phyloP scores from a whole-genome alignment of 2,888 invertebrate species.

The Serrognathus titanus region DNA sequence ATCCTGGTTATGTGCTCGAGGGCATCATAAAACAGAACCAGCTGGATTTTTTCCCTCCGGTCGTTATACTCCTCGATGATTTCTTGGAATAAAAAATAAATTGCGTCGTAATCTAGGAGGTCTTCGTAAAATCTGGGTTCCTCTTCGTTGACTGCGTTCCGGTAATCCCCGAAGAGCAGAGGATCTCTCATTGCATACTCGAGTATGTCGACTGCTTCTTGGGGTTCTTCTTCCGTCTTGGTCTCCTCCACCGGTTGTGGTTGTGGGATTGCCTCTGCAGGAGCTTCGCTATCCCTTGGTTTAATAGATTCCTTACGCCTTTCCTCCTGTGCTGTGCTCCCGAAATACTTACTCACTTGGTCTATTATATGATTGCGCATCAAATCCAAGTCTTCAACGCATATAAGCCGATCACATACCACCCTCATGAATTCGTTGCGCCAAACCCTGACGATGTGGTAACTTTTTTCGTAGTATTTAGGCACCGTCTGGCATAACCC shows the following conservation, averaged over 20 bases:
- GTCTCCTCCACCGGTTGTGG: constrained; percentile 19
- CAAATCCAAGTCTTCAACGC: constrained; percentile 60
- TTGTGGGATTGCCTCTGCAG: constrained; percentile 18
- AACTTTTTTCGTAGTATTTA: constrained; percentile 62
- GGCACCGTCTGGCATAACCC: constrained; percentile 78
- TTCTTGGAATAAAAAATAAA: constrained; percentile 86
- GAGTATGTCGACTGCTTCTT: constrained; percentile 46
- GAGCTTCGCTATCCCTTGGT: constrained; percentile 28
- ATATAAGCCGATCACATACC: constrained; percentile 83
- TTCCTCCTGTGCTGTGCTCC: constrained; percentile 16
- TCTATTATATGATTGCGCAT: constrained; percentile 60
- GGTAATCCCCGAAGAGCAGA: constrained; percentile 80
- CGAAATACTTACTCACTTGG: constrained; percentile 58
- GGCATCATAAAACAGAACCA: constrained; percentile 89
- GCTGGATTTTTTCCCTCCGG: constrained; percentile 64
- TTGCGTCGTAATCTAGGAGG: constrained; percentile 82
- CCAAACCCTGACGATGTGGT: constrained; percentile 82
- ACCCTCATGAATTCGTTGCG: constrained; percentile 86
- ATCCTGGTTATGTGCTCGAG: constrained; percentile 86
- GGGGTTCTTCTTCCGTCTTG: constrained; percentile 42
- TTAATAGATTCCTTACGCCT: constrained; percentile 14
- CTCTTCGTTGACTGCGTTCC: constrained; percentile 78
- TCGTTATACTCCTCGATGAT: constrained; percentile 86
- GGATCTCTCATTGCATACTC: constrained; percentile 80
- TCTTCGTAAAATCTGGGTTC: constrained; percentile 84